Conservation (phyloP, 2,888 invertebrate genomes). For the Cephus rjabovi region DNA sequence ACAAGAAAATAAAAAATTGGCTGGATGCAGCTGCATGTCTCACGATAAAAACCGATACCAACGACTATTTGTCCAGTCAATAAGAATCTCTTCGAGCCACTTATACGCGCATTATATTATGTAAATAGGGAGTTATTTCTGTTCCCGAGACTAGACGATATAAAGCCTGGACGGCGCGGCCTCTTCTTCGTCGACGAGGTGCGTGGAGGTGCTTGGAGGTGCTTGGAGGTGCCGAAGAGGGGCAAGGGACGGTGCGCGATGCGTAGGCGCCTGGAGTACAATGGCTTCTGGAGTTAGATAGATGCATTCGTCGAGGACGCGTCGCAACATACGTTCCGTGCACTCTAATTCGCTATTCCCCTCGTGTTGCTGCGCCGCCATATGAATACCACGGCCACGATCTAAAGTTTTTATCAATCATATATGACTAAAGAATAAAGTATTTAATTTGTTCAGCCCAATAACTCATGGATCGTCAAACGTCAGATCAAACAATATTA, state of each 20-base stretch:
- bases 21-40: background rate
- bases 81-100: slow-evolving; percentile 23
- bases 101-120: slow-evolving; percentile 38
- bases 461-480: too few relatives aligned
- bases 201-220: too few relatives aligned
- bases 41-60: background rate
- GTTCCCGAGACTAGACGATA: slow-evolving; percentile 17
- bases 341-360: background rate
- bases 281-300: slow-evolving; percentile 6
- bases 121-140: slow-evolving; percentile 43
- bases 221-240: too few relatives aligned
- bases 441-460: too few relatives aligned
- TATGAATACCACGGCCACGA: background rate
- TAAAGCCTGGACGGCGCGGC: background rate
- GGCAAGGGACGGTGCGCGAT: slow-evolving; percentile 1
- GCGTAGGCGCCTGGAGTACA: slow-evolving; percentile 6
- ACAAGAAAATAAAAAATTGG: background rate
- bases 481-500: too few relatives aligned
- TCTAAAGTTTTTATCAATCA: background rate
- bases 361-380: background rate
- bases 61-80: background rate
- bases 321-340: background rate
- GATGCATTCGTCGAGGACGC: slow-evolving; percentile 10
- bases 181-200: background rate
- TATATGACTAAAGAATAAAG: too few relatives aligned